phyloP scores from a whole-genome alignment of 2,113 vertebrate genomes.

The Neofelis nebulosa region DNA sequence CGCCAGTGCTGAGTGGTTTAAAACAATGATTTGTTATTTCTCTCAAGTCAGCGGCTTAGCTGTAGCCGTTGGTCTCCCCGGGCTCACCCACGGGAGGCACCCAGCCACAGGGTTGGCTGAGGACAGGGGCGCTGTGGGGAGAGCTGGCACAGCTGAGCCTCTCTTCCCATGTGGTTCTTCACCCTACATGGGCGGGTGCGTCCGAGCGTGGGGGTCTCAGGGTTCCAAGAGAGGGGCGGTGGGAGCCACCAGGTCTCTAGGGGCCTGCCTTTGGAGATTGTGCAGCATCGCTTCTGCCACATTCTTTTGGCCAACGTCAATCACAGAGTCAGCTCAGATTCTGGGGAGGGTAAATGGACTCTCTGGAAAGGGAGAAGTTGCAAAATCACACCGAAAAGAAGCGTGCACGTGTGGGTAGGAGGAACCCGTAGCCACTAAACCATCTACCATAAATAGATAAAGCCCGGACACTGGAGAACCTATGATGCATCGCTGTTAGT shows the following conservation, averaged over 20 bases:
- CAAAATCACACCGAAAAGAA: slow-evolving; percentile 1
- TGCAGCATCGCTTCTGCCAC: not conserved
- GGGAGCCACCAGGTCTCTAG: not conserved
- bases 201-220: not conserved
- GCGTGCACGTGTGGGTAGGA: not conserved
- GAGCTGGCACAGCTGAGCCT: not conserved
- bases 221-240: not conserved
- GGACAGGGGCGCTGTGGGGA: not conserved
- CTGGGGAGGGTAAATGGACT: not conserved
- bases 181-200: not conserved
- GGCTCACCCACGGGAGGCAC: not conserved
- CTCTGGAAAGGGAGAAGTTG: not conserved
- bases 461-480: not conserved
- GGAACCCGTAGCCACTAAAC: not conserved
- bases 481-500: not conserved
- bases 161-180: not conserved
- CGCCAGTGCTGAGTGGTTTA: not conserved
- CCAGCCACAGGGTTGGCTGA: not conserved
- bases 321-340: not conserved
- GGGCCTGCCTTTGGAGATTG: not conserved
- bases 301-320: not conserved
- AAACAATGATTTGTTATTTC: not conserved
- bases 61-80: not conserved
- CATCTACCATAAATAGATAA: not conserved
- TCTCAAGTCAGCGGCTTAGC: not conserved